These are phyloP conservation scores for Hapalemur alaotrensis DNA, from an alignment of 2,797 vertebrate species.

Conservation along the genomic window DNA sequence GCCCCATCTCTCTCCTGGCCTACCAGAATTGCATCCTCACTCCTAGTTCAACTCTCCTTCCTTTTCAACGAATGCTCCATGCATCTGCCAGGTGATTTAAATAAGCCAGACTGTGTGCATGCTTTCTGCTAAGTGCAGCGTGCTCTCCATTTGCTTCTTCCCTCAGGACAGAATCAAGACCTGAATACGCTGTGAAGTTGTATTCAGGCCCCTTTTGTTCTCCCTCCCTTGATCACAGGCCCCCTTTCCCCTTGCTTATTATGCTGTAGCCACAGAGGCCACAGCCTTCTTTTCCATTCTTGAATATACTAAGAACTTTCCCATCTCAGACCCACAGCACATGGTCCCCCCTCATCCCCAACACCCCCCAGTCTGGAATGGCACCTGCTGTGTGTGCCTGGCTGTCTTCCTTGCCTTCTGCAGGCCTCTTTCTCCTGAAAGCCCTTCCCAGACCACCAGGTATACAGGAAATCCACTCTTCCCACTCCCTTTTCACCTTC, in stretches of 20 bases:
- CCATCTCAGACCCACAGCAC: not conserved
- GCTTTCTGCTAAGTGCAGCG: not conserved
- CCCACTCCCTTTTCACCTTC: not conserved
- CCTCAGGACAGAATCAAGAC: not conserved
- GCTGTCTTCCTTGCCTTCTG: not conserved
- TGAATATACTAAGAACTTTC: not conserved
- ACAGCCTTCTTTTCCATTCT: not conserved
- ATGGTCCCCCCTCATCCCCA: no score
- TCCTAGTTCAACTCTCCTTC: not conserved
- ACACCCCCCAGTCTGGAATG: not conserved
- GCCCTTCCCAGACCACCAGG: not conserved
- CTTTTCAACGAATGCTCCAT: not conserved
- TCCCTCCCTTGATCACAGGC: not conserved
- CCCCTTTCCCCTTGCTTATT: not conserved
- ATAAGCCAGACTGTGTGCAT: not conserved
- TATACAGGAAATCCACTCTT: not conserved
- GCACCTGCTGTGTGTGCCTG: not conserved
- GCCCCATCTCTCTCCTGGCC: not conserved
- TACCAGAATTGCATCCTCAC: not conserved
- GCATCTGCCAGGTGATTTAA: not conserved
- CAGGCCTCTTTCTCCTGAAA: not conserved
- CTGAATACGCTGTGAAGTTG: fast-evolving
- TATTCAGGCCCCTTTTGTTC: not conserved
- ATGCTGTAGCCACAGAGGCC: not conserved
- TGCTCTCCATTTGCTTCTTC: not conserved